Base-by-base conservation (phyloP, 92 coral and sea anemone species). In the Epizoanthus rinbou region DNA sequence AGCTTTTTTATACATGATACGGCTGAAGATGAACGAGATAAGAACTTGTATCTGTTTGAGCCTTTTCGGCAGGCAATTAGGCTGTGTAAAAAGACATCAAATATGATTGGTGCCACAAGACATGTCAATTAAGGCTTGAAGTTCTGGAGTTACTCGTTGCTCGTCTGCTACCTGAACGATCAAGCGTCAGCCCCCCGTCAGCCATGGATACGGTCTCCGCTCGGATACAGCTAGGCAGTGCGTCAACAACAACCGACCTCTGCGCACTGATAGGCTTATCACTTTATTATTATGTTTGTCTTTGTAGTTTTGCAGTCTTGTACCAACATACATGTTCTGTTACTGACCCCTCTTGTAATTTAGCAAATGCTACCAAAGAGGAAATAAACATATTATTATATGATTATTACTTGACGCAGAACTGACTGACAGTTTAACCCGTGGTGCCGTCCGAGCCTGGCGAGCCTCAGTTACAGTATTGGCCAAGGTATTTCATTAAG, bases 341-440 rank as follows among this genome's bases (percentile, higher is more conserved):
- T 68, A 68, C 80, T 74, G 80, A 50, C 65, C 80, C 80, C 80
- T 74, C 80, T 74, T 74, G 62, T 74, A 74, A 74, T 74, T 74
- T 74, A 50, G 64, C 80, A 50, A 74, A 74, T 50, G 80, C 68
- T 63, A 63, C 68, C 68, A 63, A 63, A 63, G 68, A 63, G 68
- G 68, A 4, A 63, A 62, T 62, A 62, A 62, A 62, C 67, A 62
- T 62, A 62, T 62, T 62, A 62, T 62, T n/a, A n/a, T 62, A 62
- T 62, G 3, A 62, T 62, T 62, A 62, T 62, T 62, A 62, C 67
- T 62, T 63, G 68, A 63, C 68, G 68, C 68, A 63, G 28, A 63
- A 63, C 68, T 63, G 68, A 63, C 68, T 63, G n/a, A n/a, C n/a
- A n/a, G n/a, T n/a, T n/a, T n/a, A n/a, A n/a, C n/a, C n/a, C n/a